These are phyloP conservation scores for Delphinus delphis DNA, from an alignment of 2,113 vertebrate species.

Conservation along the genomic window DNA sequence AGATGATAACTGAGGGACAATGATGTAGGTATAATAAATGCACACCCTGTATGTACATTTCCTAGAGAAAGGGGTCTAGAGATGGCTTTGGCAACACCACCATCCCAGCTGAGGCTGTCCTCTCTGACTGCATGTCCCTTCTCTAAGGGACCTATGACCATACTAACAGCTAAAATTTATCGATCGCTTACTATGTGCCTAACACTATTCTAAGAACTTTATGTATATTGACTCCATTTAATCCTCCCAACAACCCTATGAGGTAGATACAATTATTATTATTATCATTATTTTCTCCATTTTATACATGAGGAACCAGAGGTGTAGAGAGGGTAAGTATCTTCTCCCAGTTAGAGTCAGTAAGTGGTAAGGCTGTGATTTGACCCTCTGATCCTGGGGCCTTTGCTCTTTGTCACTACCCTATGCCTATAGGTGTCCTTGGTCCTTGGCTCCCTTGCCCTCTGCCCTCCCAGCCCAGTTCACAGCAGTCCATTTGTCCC, in stretches of 20 bases:
- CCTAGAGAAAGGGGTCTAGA: background rate
- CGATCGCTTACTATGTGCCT: background rate
- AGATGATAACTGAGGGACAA: background rate
- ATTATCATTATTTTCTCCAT: background rate
- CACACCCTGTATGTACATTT: background rate
- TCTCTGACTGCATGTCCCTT: background rate
- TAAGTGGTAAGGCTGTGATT: background rate
- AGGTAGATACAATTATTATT: background rate
- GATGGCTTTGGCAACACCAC: no score
- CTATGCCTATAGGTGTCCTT: rapidly evolving
- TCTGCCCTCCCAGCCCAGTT: background rate
- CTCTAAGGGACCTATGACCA: background rate
- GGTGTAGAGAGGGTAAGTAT: background rate
- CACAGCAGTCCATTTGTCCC: background rate
- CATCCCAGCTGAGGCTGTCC: background rate
- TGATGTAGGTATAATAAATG: background rate
- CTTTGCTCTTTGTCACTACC: background rate
- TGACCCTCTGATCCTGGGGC: background rate
- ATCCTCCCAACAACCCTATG: background rate
- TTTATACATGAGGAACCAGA: background rate
- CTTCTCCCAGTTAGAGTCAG: background rate
- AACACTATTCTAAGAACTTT: background rate
- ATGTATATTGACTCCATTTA: background rate
- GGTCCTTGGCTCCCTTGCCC: background rate
- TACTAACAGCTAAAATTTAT: background rate